Base-by-base conservation (phyloP, 2,888 invertebrate genomes). In the Tenthredo notha region DNA sequence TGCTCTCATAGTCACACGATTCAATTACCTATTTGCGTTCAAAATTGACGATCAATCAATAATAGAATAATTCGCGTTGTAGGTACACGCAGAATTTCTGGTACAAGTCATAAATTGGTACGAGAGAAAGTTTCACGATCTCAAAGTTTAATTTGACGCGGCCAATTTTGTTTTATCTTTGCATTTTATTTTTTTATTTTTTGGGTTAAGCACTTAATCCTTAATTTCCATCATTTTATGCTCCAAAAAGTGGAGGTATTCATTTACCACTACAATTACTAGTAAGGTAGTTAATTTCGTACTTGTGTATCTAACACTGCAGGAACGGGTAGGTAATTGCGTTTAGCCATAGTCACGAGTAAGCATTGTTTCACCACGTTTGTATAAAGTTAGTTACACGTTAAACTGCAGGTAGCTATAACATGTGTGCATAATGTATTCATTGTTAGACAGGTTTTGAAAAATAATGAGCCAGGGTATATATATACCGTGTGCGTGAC, bases 101-200 rank as follows among this genome's bases (percentile, higher is more conserved):
- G 67, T 40, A 21, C 21, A 18, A 61, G 61, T 61, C 10, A 37
- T 61, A 29, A 40, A 40, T 25, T 40, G 15, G 33, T 80, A 50
- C 61, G 15, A 58, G 40, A 80, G 80, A 80, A 80, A 80, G 80
- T 80, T 80, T 33, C 58, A 40, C 80, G 61, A 80, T 80, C 58
- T 1, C n/a, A 25, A n/a, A 58, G 40, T 80, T 58, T 40, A 61
- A 80, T 61, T 80, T 61, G 40, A 80, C 80, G 61, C 18, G 80
- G 40, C 25, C 3, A 61, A 80, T 54, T 77, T 25, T n/a, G 2
- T 61, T 0, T 37, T 7, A 15, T n/a, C 6, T 37, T 70, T 37
- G 33, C 3, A 3, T 47, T n/a, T 54, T 4, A 0, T 50, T 2
- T 50, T 50, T 9, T 18, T 18, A 5, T 15, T 50, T 77, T 33